Percentiles rank a stretch among this genome's conserved stretches.
Conservation (phyloP, 2,888 invertebrate genomes). For the Macaria liturata region DNA sequence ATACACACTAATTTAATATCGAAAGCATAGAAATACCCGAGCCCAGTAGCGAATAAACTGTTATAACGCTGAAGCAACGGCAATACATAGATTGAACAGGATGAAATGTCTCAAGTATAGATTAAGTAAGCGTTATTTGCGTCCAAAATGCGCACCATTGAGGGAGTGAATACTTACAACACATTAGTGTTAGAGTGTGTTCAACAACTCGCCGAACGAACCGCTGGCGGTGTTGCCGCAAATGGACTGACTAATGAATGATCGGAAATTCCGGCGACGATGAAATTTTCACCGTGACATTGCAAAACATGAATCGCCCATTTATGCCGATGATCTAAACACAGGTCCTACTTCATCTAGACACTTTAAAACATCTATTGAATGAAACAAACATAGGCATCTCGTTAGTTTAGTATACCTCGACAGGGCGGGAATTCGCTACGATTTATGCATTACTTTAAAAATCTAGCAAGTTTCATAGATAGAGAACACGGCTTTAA, state of each 20-base stretch:
- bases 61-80: slow-evolving; percentile 82
- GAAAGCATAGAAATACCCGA: slow-evolving; percentile 82
- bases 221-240: slow-evolving; percentile 61
- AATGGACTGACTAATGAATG: slow-evolving; percentile 70
- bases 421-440: slow-evolving; percentile 57
- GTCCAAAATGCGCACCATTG: slow-evolving; percentile 70
- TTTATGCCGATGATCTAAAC: slow-evolving; percentile 60
- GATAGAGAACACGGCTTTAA: slow-evolving; percentile 55
- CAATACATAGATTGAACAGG: slow-evolving; percentile 76
- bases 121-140: slow-evolving; percentile 77
- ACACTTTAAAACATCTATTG: slow-evolving; percentile 63
- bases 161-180: slow-evolving; percentile 78
- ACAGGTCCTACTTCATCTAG: slow-evolving; percentile 72
- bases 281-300: slow-evolving; percentile 39
- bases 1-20: slow-evolving; percentile 82
- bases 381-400: slow-evolving; percentile 59
- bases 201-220: slow-evolving; percentile 54
- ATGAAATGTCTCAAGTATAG: slow-evolving; percentile 74
- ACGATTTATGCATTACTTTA: slow-evolving; percentile 58
- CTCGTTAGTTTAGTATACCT: slow-evolving; percentile 50
- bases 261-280: slow-evolving; percentile 41
- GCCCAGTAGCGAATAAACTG: slow-evolving; percentile 80
- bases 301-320: slow-evolving; percentile 41
- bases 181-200: slow-evolving; percentile 69
- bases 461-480: slow-evolving; percentile 66